Conservation (phyloP, 2,888 invertebrate genomes). For the Yponomeuta evonymella region DNA sequence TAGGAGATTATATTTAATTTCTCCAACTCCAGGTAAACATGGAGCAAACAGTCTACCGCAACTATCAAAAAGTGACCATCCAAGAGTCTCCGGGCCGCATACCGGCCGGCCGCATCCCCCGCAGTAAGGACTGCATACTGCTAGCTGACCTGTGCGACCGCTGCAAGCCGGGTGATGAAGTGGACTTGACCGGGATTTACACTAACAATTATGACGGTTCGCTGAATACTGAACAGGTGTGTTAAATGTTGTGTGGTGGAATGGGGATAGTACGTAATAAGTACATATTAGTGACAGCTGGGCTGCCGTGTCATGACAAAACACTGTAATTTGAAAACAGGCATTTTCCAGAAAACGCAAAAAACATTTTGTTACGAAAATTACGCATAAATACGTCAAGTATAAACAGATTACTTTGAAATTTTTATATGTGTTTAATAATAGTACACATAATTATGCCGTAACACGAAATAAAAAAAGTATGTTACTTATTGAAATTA, state of each 20-base stretch:
- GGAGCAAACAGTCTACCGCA: slow-evolving; percentile 98
- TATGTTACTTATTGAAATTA: too few species aligned
- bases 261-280: too few species aligned
- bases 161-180: slow-evolving; percentile 99
- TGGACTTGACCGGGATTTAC: slow-evolving; percentile 96
- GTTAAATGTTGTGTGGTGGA: background rate
- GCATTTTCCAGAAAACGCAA: too few species aligned
- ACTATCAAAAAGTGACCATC: slow-evolving; percentile 97
- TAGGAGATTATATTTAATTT: background rate
- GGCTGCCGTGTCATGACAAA: too few species aligned
- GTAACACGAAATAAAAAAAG: too few species aligned
- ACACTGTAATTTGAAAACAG: too few species aligned
- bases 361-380: too few species aligned
- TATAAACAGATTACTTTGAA: too few species aligned
- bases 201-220: slow-evolving; percentile 99
- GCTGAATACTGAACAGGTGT: slow-evolving; percentile 91
- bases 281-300: too few species aligned
- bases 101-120: slow-evolving; percentile 96
- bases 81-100: slow-evolving; percentile 99
- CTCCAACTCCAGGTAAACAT: slow-evolving; percentile 91
- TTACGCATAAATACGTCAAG: too few species aligned
- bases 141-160: slow-evolving; percentile 96
- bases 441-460: too few species aligned
- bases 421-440: too few species aligned
- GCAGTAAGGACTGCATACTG: slow-evolving; percentile 97